Conservation (phyloP, 2,888 invertebrate species). For the Nebria brevicollis region DNA sequence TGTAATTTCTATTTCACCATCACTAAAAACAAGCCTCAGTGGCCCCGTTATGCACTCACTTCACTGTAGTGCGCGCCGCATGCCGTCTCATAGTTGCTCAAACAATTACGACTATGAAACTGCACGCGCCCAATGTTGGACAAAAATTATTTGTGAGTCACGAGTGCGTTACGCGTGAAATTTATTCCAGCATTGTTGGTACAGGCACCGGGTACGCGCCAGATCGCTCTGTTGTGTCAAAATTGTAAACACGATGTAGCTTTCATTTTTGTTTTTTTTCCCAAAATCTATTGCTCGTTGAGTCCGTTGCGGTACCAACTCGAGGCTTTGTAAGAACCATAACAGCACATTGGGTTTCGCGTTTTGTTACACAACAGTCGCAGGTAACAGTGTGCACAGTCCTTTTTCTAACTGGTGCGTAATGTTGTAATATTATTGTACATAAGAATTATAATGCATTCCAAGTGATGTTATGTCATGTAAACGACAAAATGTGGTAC, state of each 20-base stretch:
- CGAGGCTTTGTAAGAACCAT: no score
- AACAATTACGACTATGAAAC: background rate
- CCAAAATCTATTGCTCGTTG: no score
- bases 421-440: slow-evolving; percentile 59
- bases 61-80: slow-evolving; percentile 22
- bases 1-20: slow-evolving; percentile 25
- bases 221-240: no score
- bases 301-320: no score
- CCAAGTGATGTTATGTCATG: slow-evolving; percentile 54
- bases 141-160: background rate
- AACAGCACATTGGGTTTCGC: background rate
- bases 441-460: slow-evolving; percentile 54
- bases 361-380: slow-evolving; percentile 37
- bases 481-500: slow-evolving; percentile 45
- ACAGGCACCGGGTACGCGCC: slow-evolving; percentile 24
- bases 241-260: no score
- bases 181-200: background rate
- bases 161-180: background rate
- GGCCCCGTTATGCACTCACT: slow-evolving; percentile 10
- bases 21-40: slow-evolving; percentile 11
- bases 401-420: slow-evolving; percentile 50
- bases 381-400: slow-evolving; percentile 33
- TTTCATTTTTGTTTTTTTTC: no score
- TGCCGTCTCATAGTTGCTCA: slow-evolving; percentile 15
- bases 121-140: slow-evolving; percentile 10